Evolutionary conservation across 2,113 vertebrate species (phyloP).

Genomic region (Triplophysa rosa): DNA sequence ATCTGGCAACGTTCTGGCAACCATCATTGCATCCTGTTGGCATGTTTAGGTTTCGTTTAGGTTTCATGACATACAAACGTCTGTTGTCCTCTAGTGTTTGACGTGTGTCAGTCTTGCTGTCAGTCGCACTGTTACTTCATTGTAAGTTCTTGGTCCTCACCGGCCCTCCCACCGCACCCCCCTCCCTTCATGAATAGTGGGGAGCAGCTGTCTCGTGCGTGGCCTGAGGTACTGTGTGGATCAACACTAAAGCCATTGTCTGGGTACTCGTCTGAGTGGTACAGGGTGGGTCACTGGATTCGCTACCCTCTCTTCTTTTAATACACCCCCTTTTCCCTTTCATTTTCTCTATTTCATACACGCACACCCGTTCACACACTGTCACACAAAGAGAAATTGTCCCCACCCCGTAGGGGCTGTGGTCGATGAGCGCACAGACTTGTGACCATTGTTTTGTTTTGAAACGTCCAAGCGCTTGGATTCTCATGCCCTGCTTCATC

Average conservation of each 20-base stretch:
- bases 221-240: conserved; percentile 67
- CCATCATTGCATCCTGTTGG: no score
- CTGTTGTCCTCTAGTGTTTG: background rate
- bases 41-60: background rate
- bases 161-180: background rate
- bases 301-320: conserved; percentile 32
- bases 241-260: conserved; percentile 74
- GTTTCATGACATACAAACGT: background rate
- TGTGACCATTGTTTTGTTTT: conserved; percentile 22
- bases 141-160: background rate
- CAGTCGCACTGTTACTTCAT: conserved; percentile 47
- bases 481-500: background rate
- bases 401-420: conserved; percentile 38
- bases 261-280: conserved; percentile 47
- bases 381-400: conserved; percentile 40
- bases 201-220: conserved; percentile 77
- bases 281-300: conserved; percentile 35
- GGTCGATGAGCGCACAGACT: conserved; percentile 24
- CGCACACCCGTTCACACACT: conserved; percentile 1
- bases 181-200: conserved; percentile 42
- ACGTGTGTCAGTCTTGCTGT: conserved; percentile 5
- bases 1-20: background rate
- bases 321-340: conserved; percentile 16
- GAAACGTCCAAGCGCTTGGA: background rate
- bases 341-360: conserved; percentile 22